Base-by-base conservation (phyloP, 2,888 invertebrate species). In the Theretra japonica region DNA sequence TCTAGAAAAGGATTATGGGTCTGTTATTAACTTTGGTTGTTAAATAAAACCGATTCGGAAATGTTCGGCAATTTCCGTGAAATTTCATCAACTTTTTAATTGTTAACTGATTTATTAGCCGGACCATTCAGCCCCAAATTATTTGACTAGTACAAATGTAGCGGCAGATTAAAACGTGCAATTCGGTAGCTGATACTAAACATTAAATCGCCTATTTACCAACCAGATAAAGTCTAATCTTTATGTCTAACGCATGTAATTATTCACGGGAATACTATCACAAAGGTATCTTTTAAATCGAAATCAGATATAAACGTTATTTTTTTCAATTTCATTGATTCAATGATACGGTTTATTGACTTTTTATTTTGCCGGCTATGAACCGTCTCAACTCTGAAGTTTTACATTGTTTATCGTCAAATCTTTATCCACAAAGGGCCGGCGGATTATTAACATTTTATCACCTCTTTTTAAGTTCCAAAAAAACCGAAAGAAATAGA, bases 111-210 rank as follows among this genome's bases (percentile, higher is more conserved):
- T n/a, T 15, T 15, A 65, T 21, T 41, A 33, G 11, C 8, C 11
- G 23, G 23, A 68, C 15, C 17, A 21, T 21, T 41, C 17, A 41
- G 23, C 28, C 15, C 23, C 41, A 15, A 17, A 17, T 41, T 48
- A 23, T 23, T 33, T 68, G 8, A 17, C 48, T 48, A 23, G 23
- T 50, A n/a, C n/a, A 56, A 23, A 69, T 53, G 53, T 50, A 50
- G 68, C 28, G 50, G 41, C 41, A 60, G 56, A 25, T 72, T 19
- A 69, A 41, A 53, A 65, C 53, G 75, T 73, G 77, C 74, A 80
- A 83, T 83, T 77, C 80, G 75, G 77, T 79, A 78, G 77, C 74
- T 23, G 80, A 82, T 83, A 81, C n/a, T 73, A 23, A 78, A 74
- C 72, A 19, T n/a, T 60, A 69, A 69, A 72, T 72, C 69, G 59